phyloP scores from a whole-genome alignment of 2,113 vertebrate genomes.

The Hemibates koningsi region DNA sequence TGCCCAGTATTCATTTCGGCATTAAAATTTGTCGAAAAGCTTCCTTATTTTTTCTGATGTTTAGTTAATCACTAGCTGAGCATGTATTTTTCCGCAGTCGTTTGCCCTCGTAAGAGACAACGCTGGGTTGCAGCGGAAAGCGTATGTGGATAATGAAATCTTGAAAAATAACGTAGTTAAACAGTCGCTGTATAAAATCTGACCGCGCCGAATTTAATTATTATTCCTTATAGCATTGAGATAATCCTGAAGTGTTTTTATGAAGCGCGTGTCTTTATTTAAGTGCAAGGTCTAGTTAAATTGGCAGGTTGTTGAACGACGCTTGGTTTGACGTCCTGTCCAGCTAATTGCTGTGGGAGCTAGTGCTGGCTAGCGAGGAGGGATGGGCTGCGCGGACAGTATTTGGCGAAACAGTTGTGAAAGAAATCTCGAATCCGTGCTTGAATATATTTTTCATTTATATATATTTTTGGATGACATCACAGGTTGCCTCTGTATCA shows the following conservation, averaged over 20 bases:
- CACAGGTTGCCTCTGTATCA: not conserved
- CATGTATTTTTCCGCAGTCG: not conserved
- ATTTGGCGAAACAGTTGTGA: not conserved
- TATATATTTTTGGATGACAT: not conserved
- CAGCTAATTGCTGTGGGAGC: not conserved
- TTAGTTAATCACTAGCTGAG: not conserved
- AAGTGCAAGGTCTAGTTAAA: not conserved
- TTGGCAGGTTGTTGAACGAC: not conserved
- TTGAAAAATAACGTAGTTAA: not conserved
- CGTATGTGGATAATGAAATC: not conserved
- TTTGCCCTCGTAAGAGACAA: not conserved
- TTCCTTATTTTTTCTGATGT: not conserved
- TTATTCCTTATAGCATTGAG: fast-evolving
- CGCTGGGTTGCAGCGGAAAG: not conserved
- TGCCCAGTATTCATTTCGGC: not conserved
- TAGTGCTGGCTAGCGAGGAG: not conserved
- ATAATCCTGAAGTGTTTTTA: fast-evolving
- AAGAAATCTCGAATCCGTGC: not conserved
- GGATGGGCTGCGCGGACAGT: not conserved
- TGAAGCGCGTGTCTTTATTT: not conserved
- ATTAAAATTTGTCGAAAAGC: not conserved
- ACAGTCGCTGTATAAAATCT: fast-evolving
- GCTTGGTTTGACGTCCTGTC: not conserved
- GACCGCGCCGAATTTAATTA: not conserved
- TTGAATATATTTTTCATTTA: not conserved